Percentiles rank a stretch among this genome's conserved stretches.
Conservation (phyloP, 2,113 vertebrate genomes). For the Ictidomys tridecemlineatus region DNA sequence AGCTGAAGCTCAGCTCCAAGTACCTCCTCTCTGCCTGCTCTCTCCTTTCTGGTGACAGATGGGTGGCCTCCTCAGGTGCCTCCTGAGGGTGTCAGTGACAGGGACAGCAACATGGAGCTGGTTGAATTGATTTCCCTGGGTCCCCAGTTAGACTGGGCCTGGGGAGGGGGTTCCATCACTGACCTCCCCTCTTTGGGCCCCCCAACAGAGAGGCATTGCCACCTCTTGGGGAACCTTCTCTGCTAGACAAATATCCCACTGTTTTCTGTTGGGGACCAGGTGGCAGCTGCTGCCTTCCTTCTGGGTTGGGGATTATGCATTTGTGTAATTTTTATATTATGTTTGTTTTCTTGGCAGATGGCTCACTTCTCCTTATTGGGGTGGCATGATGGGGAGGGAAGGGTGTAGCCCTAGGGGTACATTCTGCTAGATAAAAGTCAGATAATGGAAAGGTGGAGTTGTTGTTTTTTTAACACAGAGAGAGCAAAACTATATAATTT, state of each 20-base stretch:
- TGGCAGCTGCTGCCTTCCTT: conserved; percentile 70
- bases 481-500: conserved; percentile 71
- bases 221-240: background rate
- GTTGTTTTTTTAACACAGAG: background rate
- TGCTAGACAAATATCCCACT: conserved; percentile 64
- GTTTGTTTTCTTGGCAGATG: conserved; percentile 79
- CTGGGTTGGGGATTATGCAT: conserved; percentile 68
- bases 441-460: conserved; percentile 47
- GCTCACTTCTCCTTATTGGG: conserved; percentile 67
- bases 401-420: conserved; percentile 36
- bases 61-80: conserved; percentile 18
- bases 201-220: conserved; percentile 1
- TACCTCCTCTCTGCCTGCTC: background rate
- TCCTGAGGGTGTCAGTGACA: background rate
- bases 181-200: background rate
- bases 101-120: background rate
- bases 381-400: background rate
- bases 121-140: conserved; percentile 17
- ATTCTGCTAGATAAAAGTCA: conserved; percentile 65
- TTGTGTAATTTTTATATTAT: conserved; percentile 76
- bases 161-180: background rate
- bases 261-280: conserved; percentile 64
- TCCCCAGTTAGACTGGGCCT: background rate
- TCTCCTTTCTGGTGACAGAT: conserved; percentile 51
- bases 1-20: conserved; percentile 36